phyloP scores from a whole-genome alignment of 2,797 vertebrate species.

The Hippocampus kuda region DNA sequence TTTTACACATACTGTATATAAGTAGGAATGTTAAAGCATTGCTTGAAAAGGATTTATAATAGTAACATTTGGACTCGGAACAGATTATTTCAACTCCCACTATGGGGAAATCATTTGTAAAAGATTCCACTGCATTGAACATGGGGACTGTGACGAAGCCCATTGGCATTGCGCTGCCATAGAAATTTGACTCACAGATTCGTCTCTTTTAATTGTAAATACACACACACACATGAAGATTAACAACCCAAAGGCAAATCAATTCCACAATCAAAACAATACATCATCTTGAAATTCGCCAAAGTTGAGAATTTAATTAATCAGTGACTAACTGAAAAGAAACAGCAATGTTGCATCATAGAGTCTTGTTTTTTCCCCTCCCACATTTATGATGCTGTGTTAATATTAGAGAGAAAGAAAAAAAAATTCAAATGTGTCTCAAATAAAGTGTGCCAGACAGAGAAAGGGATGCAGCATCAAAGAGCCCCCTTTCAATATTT shows the following conservation, averaged over 20 bases:
- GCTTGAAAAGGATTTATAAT: neutral
- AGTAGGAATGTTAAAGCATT: neutral
- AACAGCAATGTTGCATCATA: too few relatives aligned
- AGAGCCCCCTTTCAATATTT: neutral
- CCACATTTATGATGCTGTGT: too few relatives aligned
- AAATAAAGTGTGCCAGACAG: too few relatives aligned
- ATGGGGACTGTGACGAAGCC: neutral
- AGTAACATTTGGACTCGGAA: neutral
- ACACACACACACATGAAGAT: neutral
- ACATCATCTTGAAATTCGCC: neutral
- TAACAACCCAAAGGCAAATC: neutral
- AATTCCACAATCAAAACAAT: neutral
- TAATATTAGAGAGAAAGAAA: too few relatives aligned
- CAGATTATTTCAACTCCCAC: neutral
- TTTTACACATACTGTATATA: neutral
- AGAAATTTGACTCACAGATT: neutral
- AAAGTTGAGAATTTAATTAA: neutral
- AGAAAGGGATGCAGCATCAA: too few relatives aligned
- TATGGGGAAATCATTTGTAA: neutral
- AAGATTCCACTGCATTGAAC: neutral
- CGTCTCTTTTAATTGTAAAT: neutral
- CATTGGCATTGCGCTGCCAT: neutral
- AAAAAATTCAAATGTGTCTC: too few relatives aligned
- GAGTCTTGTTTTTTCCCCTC: too few relatives aligned
- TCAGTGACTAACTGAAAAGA: neutral